A percentile compares a stretch with the other conserved stretches of the same genome.
phyloP scores from a whole-genome alignment of 2,888 invertebrate genomes.

The Petrophora chlorosata region DNA sequence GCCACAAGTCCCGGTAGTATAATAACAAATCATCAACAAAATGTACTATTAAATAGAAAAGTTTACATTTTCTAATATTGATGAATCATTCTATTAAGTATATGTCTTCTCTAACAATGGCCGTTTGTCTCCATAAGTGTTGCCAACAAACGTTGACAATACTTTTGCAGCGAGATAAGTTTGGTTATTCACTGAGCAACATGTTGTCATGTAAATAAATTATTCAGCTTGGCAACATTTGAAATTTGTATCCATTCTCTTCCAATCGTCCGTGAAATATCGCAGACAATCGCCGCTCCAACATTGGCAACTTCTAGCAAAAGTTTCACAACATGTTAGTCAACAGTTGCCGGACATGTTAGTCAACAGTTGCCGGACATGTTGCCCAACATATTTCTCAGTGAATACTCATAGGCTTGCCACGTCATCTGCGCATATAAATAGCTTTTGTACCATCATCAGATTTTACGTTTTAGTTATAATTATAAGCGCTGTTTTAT shows the following conservation, averaged over 20 bases:
- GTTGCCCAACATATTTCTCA: conserved; percentile 5
- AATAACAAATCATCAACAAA: conserved; percentile 6
- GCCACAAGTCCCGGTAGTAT: conserved; percentile 31
- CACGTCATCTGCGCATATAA: conserved; percentile 24
- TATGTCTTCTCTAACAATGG: background rate
- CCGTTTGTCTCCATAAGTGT: background rate
- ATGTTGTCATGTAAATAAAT: background rate
- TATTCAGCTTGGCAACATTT: background rate
- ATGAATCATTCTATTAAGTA: background rate
- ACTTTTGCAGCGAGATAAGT: background rate
- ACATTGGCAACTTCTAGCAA: background rate
- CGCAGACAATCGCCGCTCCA: background rate
- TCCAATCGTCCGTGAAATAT: background rate
- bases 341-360: conserved; percentile 1
- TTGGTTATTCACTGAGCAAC: conserved; percentile 1
- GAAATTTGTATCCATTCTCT: background rate
- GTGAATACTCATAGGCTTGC: conserved; percentile 4
- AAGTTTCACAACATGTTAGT: background rate
- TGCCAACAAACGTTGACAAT: background rate
- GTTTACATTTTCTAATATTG: background rate
- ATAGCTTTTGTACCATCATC: conserved; percentile 43
- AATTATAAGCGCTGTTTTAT: conserved; percentile 55
- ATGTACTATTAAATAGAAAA: conserved; percentile 5
- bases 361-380: conserved; percentile 6
- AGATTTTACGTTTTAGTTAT: conserved; percentile 31